Percentiles rank a stretch among this genome's conserved stretches.
Conservation (phyloP, 1,140 invertebrate species). For the Melipona quadrifasciata region DNA sequence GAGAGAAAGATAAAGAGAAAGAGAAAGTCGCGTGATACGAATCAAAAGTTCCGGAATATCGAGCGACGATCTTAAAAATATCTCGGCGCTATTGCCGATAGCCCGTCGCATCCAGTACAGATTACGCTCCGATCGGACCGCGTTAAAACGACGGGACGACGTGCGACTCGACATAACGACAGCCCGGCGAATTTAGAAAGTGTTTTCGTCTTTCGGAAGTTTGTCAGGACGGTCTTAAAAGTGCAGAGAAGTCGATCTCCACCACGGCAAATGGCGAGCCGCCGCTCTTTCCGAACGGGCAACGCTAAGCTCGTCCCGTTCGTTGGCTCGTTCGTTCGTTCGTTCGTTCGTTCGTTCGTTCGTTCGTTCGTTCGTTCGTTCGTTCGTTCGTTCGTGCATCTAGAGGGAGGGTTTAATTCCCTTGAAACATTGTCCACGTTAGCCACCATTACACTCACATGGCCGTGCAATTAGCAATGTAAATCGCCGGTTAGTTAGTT, state of each 20-base stretch:
- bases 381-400: slow-evolving; percentile 40
- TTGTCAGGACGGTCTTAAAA: slow-evolving; percentile 27
- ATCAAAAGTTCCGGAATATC: slow-evolving; percentile 36
- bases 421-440: slow-evolving; percentile 77
- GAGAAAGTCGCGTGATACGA: slow-evolving; percentile 4
- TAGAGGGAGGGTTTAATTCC: slow-evolving; percentile 63
- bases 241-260: slow-evolving; percentile 2
- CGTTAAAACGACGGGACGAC: neutral
- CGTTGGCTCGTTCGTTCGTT: neutral
- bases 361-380: slow-evolving; percentile 6
- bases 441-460: slow-evolving; percentile 77
- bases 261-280: slow-evolving; percentile 14
- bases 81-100: slow-evolving; percentile 41
- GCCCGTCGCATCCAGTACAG: neutral
- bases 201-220: neutral
- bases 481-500: slow-evolving; percentile 81
- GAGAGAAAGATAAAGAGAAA: neutral
- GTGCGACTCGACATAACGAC: neutral
- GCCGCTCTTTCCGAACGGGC: slow-evolving; percentile 32
- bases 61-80: slow-evolving; percentile 43
- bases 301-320: slow-evolving; percentile 9
- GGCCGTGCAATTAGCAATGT: slow-evolving; percentile 81
- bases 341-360: no score
- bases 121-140: slow-evolving; percentile 25
- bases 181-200: slow-evolving; percentile 29